Percentiles rank a stretch among this genome's conserved stretches.
Evolutionary conservation across 2,797 vertebrate species (phyloP).

Genomic region (Pipistrellus nathusii): DNA sequence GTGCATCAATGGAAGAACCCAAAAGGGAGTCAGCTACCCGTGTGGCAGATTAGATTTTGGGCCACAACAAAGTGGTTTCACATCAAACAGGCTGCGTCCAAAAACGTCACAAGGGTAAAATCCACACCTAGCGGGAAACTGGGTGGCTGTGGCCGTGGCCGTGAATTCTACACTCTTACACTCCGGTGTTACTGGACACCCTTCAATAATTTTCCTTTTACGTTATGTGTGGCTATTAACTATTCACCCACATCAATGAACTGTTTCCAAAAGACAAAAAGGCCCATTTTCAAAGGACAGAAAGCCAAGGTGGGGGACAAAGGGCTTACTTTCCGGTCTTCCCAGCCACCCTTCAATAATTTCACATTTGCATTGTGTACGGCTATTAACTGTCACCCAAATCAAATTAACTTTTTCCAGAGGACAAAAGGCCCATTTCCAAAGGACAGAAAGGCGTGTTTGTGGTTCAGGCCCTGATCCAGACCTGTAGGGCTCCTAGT

Average conservation of each 20-base stretch:
- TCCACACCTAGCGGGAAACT: not conserved
- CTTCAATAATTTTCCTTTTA: not conserved
- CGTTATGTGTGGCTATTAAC: not conserved
- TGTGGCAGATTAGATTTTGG: not conserved
- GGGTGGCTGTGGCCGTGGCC: not conserved
- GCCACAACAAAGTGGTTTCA: slow-evolving; percentile 25
- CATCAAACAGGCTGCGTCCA: not conserved
- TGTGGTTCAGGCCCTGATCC: not conserved
- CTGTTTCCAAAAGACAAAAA: not conserved
- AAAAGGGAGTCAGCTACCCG: not conserved
- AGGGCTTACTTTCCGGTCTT: not conserved
- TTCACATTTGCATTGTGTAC: not conserved
- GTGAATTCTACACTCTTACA: not conserved
- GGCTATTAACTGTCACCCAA: not conserved
- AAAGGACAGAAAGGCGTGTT: not conserved
- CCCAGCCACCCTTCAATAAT: not conserved
- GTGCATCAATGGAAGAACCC: not conserved
- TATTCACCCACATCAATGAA: not conserved
- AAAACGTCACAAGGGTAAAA: not conserved
- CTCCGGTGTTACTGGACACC: not conserved
- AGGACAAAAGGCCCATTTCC: not conserved
- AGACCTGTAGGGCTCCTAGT: not conserved
- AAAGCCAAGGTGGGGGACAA: not conserved
- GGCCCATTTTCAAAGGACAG: not conserved
- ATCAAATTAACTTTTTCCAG: not conserved